Evolutionary conservation across 2,888 invertebrate species (phyloP), one percentile per base, ranked within the genome.

Genomic region (Synergus japonicus): DNA sequence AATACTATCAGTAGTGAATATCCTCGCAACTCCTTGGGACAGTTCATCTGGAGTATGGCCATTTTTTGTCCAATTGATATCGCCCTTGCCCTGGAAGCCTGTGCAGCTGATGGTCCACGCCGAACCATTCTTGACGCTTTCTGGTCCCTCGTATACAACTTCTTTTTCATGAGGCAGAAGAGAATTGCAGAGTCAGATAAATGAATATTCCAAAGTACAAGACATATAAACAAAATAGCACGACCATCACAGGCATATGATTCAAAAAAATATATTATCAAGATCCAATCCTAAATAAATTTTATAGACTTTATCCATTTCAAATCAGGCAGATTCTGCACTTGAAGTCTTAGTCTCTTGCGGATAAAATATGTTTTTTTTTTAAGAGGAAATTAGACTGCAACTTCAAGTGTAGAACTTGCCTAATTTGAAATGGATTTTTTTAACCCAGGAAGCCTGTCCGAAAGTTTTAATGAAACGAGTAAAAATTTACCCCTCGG

Each of bases 41-140:
- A 73, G 37, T 64, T 85, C 86, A 43, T 43, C 76, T 76, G 91
- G 82, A 22, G 86, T 83, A 69, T 87, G 85, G 67, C 89, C 91
- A 79, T 92, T 89, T 81, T 89, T 89, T 79, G 89, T 92, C 92
- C 92, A 92, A 76, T 83, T 85, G 83, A 91, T 87, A 79, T 66
- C 78, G 67, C 88, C 85, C 76, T 84, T 83, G 9, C 83, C 69
- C 67, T 85, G 83, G 77, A 90, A 84, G 22, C 85, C 87, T 76
- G 81, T 86, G 84, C 92, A 92, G 67, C 85, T 86, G 84, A 92
- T 91, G 76, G 80, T 86, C 92, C 92, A 92, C 54, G 88, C 78
- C 76, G 89, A 85, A 69, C 89, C 90, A 82, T 89, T 86, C 78
- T 82, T 85, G 46, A 91, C 87, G 78, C 54, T 73, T 54, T 54